Conservation (phyloP, 2,797 vertebrate genomes). For the Serranus cabrilla region DNA sequence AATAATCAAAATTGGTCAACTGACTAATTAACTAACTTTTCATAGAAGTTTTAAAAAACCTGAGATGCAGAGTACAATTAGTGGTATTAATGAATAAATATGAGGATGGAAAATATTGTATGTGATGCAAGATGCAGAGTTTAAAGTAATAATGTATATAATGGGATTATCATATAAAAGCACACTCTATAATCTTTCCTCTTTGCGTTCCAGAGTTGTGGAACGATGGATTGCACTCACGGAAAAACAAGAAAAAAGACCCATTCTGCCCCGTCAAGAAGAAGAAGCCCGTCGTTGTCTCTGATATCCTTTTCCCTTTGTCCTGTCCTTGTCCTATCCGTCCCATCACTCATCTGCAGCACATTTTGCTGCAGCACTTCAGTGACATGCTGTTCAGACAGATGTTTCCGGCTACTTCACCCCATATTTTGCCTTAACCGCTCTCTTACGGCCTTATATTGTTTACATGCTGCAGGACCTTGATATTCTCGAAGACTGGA, state of each 20-base stretch:
- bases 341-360: not conserved
- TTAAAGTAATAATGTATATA: not conserved
- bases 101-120: not conserved
- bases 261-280: slow-evolving; percentile 98
- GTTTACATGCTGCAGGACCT: slow-evolving; percentile 99
- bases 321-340: not conserved
- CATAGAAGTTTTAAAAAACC: too few relatives aligned
- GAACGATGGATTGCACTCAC: slow-evolving; percentile 97
- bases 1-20: too few relatives aligned
- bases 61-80: not conserved
- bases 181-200: slow-evolving; percentile 1
- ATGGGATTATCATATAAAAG: not conserved
- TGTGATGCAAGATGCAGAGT: not conserved
- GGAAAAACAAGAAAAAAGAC: slow-evolving; percentile 97
- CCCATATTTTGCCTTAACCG: slow-evolving; percentile 82
- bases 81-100: not conserved
- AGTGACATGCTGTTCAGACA: not conserved
- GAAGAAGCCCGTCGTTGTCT: slow-evolving; percentile 97
- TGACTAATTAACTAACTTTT: too few relatives aligned
- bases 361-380: not conserved
- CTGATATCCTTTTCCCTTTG: slow-evolving; percentile 93
- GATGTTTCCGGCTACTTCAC: not conserved
- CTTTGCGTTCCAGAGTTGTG: slow-evolving; percentile 90
- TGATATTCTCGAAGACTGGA: slow-evolving; percentile 99
- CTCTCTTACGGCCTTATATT: slow-evolving; percentile 93